Percentiles rank a stretch among this genome's conserved stretches.
Conservation (phyloP, 2,888 invertebrate genomes). For the Therioaphis trifolii region DNA sequence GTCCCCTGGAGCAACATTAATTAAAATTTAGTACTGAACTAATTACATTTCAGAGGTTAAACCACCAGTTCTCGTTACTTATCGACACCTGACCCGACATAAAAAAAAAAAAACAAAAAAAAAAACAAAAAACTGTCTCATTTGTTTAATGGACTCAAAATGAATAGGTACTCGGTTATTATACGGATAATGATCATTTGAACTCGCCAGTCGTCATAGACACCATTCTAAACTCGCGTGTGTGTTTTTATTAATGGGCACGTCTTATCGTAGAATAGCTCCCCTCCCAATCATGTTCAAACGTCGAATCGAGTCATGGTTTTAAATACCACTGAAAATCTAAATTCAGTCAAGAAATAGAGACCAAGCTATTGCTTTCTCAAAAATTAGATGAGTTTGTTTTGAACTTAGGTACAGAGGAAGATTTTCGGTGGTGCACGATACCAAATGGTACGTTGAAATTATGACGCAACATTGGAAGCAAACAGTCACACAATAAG, state of each 20-base stretch:
- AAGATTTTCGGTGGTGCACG: too few relatives aligned
- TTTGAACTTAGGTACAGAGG: too few relatives aligned
- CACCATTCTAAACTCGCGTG: not conserved
- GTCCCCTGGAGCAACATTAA: slow-evolving; percentile 28
- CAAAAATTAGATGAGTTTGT: too few relatives aligned
- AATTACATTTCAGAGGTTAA: slow-evolving; percentile 59
- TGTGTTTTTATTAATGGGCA: slow-evolving; percentile 23
- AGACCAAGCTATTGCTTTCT: too few relatives aligned
- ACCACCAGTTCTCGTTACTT: slow-evolving; percentile 53
- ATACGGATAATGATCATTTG: slow-evolving; percentile 4
- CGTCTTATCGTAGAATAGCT: slow-evolving; percentile 18
- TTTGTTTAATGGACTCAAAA: slow-evolving; percentile 59
- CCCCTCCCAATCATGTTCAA: not conserved
- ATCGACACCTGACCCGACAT: slow-evolving; percentile 57
- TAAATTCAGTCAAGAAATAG: too few relatives aligned
- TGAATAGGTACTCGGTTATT: slow-evolving; percentile 42
- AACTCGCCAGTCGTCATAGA: not conserved
- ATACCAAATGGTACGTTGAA: too few relatives aligned
- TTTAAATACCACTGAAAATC: too few relatives aligned
- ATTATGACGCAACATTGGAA: too few relatives aligned
- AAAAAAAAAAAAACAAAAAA: not conserved
- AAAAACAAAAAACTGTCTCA: slow-evolving; percentile 44
- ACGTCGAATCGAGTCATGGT: not conserved
- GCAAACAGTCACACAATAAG: too few relatives aligned
- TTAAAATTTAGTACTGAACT: slow-evolving; percentile 59